phyloP scores from a whole-genome alignment of 1,140 invertebrate species.

The Pemphigus obesinymphae region DNA sequence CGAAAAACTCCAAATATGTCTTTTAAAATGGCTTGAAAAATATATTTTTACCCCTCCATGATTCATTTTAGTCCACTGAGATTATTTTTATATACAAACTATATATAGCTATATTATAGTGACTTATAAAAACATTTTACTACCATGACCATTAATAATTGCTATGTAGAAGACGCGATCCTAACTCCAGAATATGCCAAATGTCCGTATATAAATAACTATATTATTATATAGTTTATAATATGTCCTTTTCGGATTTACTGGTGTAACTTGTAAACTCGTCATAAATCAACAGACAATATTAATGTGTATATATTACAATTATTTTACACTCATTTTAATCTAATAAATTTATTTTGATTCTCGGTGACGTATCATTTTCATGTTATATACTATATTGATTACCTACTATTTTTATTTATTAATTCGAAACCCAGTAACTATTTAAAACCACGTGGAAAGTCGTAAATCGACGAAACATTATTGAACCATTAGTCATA shows the following conservation, averaged over 20 bases:
- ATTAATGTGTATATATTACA: neutral
- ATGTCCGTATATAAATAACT: neutral
- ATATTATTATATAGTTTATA: neutral
- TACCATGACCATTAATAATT: neutral
- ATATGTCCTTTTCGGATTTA: neutral
- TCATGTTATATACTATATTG: neutral
- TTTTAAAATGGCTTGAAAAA: neutral
- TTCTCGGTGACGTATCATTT: neutral
- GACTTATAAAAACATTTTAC: neutral
- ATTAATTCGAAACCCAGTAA: neutral
- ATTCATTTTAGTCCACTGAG: neutral
- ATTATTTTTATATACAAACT: neutral
- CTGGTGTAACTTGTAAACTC: neutral
- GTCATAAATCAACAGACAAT: neutral
- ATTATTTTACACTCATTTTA: neutral
- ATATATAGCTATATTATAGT: neutral
- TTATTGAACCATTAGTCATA: neutral
- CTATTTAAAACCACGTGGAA: neutral
- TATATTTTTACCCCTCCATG: neutral
- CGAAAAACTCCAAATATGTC: neutral
- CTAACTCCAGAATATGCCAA: slow-evolving; percentile 4
- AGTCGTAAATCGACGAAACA: neutral
- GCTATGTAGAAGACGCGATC: neutral
- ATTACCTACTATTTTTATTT: neutral
- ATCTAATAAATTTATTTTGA: neutral